These are phyloP conservation scores for Alviniconcha marisindica DNA, from an alignment of 1,140 invertebrate genomes.

Conservation along the genomic window DNA sequence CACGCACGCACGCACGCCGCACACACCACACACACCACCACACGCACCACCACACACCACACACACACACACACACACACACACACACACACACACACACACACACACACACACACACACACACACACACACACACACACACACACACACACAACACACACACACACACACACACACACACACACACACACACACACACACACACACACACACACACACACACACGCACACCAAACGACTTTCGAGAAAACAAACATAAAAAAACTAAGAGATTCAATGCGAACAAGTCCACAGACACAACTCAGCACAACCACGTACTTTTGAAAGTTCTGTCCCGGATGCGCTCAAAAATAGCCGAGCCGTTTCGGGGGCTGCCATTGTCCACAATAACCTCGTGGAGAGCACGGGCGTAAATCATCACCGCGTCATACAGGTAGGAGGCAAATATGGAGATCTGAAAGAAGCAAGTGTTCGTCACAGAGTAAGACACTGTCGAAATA, in stretches of 20 bases:
- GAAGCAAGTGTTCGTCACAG: no score
- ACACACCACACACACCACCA: no score
- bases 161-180: conserved; percentile 9
- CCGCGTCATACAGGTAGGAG: conserved; percentile 65
- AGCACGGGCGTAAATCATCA: conserved; percentile 58
- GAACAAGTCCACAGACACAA: background rate
- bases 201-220: background rate
- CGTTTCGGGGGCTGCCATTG: conserved; percentile 50
- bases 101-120: background rate
- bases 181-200: conserved; percentile 9
- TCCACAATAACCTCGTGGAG: conserved; percentile 50
- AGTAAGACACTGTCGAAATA: no score
- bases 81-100: no score
- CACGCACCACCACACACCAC: no score
- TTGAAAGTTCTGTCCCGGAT: conserved; percentile 82
- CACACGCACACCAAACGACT: conserved; percentile 1
- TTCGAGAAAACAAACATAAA: background rate
- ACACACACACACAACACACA: conserved; percentile 1
- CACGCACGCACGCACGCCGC: no score
- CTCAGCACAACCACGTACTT: conserved; percentile 77
- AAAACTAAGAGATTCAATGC: background rate
- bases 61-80: no score
- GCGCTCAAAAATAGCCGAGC: conserved; percentile 81
- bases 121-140: background rate
- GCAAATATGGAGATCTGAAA: conserved; percentile 57